Evolutionary conservation across 2,113 vertebrate species (phyloP).

Genomic region (Arothron firmamentum): DNA sequence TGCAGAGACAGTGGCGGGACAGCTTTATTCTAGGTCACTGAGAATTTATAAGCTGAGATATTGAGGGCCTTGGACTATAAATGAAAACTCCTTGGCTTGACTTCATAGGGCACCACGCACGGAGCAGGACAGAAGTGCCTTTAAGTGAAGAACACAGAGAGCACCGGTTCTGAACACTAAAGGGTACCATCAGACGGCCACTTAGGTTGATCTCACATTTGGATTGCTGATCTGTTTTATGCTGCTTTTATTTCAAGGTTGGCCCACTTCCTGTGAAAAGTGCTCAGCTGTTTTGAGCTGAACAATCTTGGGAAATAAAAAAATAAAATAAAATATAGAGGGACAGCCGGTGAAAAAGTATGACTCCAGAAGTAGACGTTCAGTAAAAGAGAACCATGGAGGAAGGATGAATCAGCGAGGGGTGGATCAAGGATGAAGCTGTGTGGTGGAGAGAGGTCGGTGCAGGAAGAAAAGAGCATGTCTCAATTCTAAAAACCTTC

Average conservation of each 20-base stretch:
- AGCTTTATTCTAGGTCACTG: constrained; percentile 45
- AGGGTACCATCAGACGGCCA: constrained; percentile 15
- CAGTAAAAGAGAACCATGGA: constrained; percentile 12
- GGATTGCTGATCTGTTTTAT: constrained; percentile 26
- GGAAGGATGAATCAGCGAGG: constrained; percentile 32
- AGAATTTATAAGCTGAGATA: constrained; percentile 45
- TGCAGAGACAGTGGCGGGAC: constrained; percentile 24
- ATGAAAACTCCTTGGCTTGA: constrained; percentile 47
- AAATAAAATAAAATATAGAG: constrained; percentile 2
- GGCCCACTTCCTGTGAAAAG: constrained; percentile 10
- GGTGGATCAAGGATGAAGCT: constrained; percentile 18
- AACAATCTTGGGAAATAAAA: background rate
- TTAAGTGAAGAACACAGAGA: constrained; percentile 8
- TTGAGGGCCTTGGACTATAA: constrained; percentile 43
- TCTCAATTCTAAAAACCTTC: constrained; percentile 64
- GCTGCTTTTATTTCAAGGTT: constrained; percentile 26
- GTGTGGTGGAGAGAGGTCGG: constrained; percentile 22
- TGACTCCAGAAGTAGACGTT: constrained; percentile 1
- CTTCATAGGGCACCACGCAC: constrained; percentile 20
- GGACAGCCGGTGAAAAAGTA: constrained; percentile 9
- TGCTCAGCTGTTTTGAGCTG: constrained; percentile 14
- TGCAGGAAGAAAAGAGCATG: constrained; percentile 33
- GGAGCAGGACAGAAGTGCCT: constrained; percentile 31
- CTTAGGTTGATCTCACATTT: constrained; percentile 30
- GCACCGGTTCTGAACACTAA: constrained; percentile 6